Evolutionary conservation across 1,140 invertebrate species (phyloP).

Genomic region (Platyura marginata): DNA sequence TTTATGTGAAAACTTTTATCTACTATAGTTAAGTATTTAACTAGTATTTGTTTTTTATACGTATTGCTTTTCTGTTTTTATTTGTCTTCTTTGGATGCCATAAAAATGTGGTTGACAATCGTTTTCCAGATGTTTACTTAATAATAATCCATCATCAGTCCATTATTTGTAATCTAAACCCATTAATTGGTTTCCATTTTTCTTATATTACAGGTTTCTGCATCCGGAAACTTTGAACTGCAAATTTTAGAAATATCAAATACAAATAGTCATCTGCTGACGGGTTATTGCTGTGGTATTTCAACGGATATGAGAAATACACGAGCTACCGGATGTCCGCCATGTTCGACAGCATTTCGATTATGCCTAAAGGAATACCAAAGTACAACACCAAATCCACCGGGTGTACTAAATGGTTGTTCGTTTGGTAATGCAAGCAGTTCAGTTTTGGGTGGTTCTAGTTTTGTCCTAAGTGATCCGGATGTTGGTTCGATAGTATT

Average conservation of each 20-base stretch:
- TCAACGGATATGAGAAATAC: conserved; percentile 28
- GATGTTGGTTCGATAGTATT: conserved; percentile 55
- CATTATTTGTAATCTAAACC: too few species aligned
- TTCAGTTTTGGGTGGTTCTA: conserved; percentile 65
- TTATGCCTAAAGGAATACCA: conserved; percentile 86
- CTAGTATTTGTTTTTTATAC: not conserved
- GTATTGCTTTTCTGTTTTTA: not conserved
- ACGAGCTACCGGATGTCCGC: conserved; percentile 29
- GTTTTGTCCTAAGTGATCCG: conserved; percentile 67
- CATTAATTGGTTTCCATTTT: too few species aligned
- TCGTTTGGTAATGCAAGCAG: conserved; percentile 79
- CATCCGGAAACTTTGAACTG: conserved; percentile 72
- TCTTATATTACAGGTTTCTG: conserved; percentile 24
- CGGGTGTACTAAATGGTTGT: conserved; percentile 44
- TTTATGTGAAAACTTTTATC: not conserved
- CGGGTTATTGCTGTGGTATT: conserved; percentile 65
- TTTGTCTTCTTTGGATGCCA: too few species aligned
- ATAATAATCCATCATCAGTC: too few species aligned
- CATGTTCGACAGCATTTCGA: conserved; percentile 68
- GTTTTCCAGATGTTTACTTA: too few species aligned
- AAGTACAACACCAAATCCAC: conserved; percentile 54
- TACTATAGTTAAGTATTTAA: not conserved
- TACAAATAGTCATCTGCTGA: conserved; percentile 57
- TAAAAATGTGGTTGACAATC: too few species aligned
- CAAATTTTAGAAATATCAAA: conserved; percentile 80